Percentiles rank a stretch among this genome's conserved stretches.
phyloP scores from a whole-genome alignment of 2,888 invertebrate genomes.

The Euphydryas editha region DNA sequence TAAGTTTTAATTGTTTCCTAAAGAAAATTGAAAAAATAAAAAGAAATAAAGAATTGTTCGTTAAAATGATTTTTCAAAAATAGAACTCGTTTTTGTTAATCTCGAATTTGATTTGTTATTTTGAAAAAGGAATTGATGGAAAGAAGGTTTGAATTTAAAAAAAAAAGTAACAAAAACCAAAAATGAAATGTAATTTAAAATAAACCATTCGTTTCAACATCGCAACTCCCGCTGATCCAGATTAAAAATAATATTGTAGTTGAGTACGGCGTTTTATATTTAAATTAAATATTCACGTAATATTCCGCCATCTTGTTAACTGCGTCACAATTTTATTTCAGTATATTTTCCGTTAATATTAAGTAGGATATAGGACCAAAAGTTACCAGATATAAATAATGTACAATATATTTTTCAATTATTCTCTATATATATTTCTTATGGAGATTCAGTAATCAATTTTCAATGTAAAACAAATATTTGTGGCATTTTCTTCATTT shows the following conservation, averaged over 20 bases:
- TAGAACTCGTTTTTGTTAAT: too few relatives aligned
- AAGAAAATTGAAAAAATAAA: conserved; percentile 31
- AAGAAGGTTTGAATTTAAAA: background rate
- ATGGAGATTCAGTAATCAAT: background rate
- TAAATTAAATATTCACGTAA: conserved; percentile 13
- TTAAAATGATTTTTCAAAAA: too few relatives aligned
- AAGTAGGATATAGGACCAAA: conserved; percentile 63
- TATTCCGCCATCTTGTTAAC: conserved; percentile 39
- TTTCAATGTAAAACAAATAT: background rate
- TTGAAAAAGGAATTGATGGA: background rate
- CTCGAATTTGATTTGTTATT: background rate
- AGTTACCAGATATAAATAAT: conserved; percentile 67
- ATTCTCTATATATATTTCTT: background rate
- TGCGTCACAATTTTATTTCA: conserved; percentile 49
- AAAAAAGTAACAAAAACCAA: background rate
- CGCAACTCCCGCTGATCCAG: background rate
- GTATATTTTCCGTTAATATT: conserved; percentile 44
- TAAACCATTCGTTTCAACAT: background rate
- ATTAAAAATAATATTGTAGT: background rate
- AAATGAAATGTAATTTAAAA: background rate
- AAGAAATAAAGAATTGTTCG: background rate
- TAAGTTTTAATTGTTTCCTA: conserved; percentile 19
- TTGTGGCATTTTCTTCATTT: background rate
- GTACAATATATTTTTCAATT: conserved; percentile 63
- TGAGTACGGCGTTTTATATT: background rate